Evolutionary conservation across 35 echinoderm and acorn worm genomes (phyloP).

Genomic region (Chiridota heheva): DNA sequence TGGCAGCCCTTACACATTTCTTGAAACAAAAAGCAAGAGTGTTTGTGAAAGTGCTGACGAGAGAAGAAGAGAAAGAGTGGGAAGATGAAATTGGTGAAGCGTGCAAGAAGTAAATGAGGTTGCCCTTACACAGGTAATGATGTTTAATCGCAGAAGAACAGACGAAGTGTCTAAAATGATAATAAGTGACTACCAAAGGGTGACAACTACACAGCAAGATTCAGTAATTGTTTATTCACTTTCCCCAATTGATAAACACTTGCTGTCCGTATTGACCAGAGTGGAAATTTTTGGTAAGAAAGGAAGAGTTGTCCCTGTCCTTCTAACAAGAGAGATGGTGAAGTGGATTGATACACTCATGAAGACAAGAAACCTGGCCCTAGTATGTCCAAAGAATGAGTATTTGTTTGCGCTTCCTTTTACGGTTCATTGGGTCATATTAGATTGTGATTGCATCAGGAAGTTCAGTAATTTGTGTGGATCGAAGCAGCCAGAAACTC

Average conservation of each 20-base stretch:
- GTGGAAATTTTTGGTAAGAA: constrained; percentile 70
- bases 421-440: constrained; percentile 33
- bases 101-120: constrained; percentile 38
- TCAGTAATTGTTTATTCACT: constrained; percentile 32
- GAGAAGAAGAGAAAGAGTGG: background rate
- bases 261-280: constrained; percentile 24
- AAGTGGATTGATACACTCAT: constrained; percentile 11
- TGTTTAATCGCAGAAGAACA: constrained; percentile 69
- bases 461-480: constrained; percentile 22
- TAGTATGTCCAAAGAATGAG: constrained; percentile 12
- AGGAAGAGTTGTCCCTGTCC: constrained; percentile 59
- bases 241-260: constrained; percentile 48
- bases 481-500: constrained; percentile 47
- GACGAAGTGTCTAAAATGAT: constrained; percentile 69
- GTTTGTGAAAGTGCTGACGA: background rate
- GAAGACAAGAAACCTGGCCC: constrained; percentile 37
- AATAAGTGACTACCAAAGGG: constrained; percentile 47
- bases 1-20: constrained; percentile 4
- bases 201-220: constrained; percentile 15
- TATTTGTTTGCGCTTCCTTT: constrained; percentile 43
- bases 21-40: constrained; percentile 18
- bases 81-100: background rate
- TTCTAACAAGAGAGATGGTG: constrained; percentile 54
- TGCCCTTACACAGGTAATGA: constrained; percentile 55
- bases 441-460: constrained; percentile 41